Base-by-base conservation (phyloP, 2,797 vertebrate species). In the Apogon hyalosoma region DNA sequence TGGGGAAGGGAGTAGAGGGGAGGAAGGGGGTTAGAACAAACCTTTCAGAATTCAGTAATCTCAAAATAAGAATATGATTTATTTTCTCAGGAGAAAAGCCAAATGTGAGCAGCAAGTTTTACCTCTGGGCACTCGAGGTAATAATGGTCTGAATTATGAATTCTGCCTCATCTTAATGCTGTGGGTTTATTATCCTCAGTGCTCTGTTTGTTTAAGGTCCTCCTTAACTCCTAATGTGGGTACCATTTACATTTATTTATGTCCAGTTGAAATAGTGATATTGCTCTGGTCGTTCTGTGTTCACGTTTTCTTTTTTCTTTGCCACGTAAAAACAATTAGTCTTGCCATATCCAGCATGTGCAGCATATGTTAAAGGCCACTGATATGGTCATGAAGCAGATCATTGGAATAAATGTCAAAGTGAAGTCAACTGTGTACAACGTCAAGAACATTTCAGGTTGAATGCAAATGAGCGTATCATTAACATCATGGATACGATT, bases 11-110 rank as follows among this genome's bases (percentile, higher is more conserved):
- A 15, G 40, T 62, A 43, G 19, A 15, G 13, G 21, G 21, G 21
- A 24, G 21, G 4, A 24, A 41, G 14, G 15, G 24, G 42, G 8
- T 70, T 62, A 57, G 45, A 64, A 74, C 64, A 72, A 82, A 79
- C 58, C 67, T 76, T 51, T 80, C 38, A 42, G 15, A 77, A 80
- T 71, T 76, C 47, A 69, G 53, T 81, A 4, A 66, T 67, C 60
- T 79, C 36, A 79, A 76, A 88, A 57, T 62, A 80, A 47, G 49
- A 66, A 60, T 51, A 49, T 65, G 33, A 69, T 73, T 84, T 62
- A 67, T 83, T 66, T 67, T 77, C 62, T 63, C 39, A 43, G 31
- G 31, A 55, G 59, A 46, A 55, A 56, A 63, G 47, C 11, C 7
- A 74, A 36, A 66, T 63, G 15, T 62, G 45, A 79, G 40, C 45